Base-by-base conservation (phyloP, 1,140 invertebrate genomes). In the Thaumatotibia leucotreta region DNA sequence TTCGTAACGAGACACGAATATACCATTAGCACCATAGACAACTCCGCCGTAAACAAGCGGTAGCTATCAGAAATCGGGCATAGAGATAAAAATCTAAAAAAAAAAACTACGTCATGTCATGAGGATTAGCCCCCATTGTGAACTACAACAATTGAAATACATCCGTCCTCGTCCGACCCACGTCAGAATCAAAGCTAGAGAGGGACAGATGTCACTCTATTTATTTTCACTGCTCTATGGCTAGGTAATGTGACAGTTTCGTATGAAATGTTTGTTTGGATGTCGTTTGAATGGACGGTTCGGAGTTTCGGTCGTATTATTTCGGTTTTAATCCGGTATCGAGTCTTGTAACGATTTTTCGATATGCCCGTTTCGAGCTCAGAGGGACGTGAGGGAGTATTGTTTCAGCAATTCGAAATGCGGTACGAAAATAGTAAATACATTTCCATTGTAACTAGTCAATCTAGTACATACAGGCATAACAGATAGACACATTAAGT, bases 181-280 rank as follows among this genome's bases (percentile, higher is more conserved):
- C 39, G 23, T 39, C 52, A 31, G n/a, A 45, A 39, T 31, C 23
- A 17, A 24, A 33, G 58, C n/a, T 9, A 11, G 76, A 86, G 68
- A 69, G 82, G 73, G 87, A 83, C 71, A 69, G 79, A 68, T 72
- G 67, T 79, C 74, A 67, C 70, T 82, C 77, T 83, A 83, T 89
- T 83, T 85, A 84, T 88, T 89, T 86, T 84, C 82, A 83, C 84
- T 86, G 86, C 84, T 87, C 83, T 83, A 88, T 86, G 77, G 79
- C 72, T 77, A 74, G 79, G 79, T 80, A 85, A 87, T 86, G 86
- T 89, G 86, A 89, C 86, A 89, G 86, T 85, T 86, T 85, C 81
- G 78, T 86, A 80, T 86, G 83, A 82, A 84, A 84, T 83, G 79
- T 89, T 87, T 89, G 84, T 89, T 87, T 86, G 82, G 70, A 78